A percentile compares a stretch with the other conserved stretches of the same genome.
Evolutionary conservation across 2,888 invertebrate species (phyloP).

Genomic region (Pecten maximus): DNA sequence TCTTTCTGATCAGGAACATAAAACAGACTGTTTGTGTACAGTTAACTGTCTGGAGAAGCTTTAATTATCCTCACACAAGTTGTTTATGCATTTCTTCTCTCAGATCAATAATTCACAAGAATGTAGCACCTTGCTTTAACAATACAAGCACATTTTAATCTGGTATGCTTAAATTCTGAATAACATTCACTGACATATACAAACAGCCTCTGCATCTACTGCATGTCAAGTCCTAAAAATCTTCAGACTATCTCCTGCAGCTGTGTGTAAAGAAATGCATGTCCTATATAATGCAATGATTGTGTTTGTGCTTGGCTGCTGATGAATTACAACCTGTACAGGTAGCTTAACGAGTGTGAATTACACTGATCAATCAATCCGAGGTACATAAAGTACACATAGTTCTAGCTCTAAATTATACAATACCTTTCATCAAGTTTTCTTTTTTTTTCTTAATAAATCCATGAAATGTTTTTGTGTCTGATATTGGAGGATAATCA

Average conservation of each 20-base stretch:
- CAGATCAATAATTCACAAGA: neutral
- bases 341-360: neutral
- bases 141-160: neutral
- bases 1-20: neutral
- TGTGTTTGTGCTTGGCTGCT: neutral
- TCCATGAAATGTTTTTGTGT: too few species aligned
- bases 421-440: too few species aligned
- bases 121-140: neutral
- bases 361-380: neutral
- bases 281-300: neutral
- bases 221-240: neutral
- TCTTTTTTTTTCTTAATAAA: too few species aligned
- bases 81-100: neutral
- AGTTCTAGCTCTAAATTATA: too few species aligned
- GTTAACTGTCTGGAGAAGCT: neutral
- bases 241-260: neutral
- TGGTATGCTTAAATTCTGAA: neutral
- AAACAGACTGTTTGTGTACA: slow-evolving; percentile 2
- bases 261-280: neutral
- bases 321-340: neutral
- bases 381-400: neutral
- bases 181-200: neutral
- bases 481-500: too few species aligned
- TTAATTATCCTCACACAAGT: slow-evolving; percentile 17
- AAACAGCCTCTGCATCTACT: neutral